Conservation (phyloP, 2,888 invertebrate genomes). For the Octonoba sinensis region DNA sequence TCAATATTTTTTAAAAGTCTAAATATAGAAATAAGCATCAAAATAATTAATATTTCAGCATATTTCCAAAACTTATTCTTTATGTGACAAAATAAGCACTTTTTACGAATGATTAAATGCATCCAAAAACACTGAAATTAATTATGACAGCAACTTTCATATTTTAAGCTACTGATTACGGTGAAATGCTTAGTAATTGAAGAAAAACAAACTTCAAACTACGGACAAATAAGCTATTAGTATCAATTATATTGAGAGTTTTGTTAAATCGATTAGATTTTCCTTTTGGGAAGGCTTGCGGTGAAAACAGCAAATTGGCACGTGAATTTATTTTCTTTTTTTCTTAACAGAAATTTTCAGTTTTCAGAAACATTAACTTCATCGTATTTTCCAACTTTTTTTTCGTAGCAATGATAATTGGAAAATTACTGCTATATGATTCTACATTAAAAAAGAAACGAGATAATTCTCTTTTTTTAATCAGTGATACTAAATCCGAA, state of each 20-base stretch:
- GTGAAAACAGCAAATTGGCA: slow-evolving; percentile 4
- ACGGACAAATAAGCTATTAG: slow-evolving; percentile 37
- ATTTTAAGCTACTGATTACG: slow-evolving; percentile 9
- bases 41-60: too few relatives aligned
- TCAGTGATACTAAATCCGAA: too few relatives aligned
- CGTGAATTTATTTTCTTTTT: background rate
- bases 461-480: too few relatives aligned
- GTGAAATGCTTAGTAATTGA: slow-evolving; percentile 10
- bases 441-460: too few relatives aligned
- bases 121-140: slow-evolving; percentile 12
- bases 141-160: slow-evolving; percentile 9
- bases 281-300: background rate
- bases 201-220: slow-evolving; percentile 22
- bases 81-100: too few relatives aligned
- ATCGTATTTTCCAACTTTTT: background rate
- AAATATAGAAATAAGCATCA: too few relatives aligned
- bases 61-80: too few relatives aligned
- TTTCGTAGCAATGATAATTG: background rate
- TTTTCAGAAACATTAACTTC: background rate
- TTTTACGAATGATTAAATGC: slow-evolving; percentile 12
- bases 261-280: slow-evolving; percentile 13
- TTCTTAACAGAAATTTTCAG: background rate
- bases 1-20: too few relatives aligned
- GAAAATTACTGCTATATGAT: background rate
- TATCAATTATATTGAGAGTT: slow-evolving; percentile 34